A percentile compares a stretch with the other conserved stretches of the same genome.
These are phyloP conservation scores for Euwallacea fornicatus DNA, from an alignment of 1,140 invertebrate genomes.

Conservation along the genomic window DNA sequence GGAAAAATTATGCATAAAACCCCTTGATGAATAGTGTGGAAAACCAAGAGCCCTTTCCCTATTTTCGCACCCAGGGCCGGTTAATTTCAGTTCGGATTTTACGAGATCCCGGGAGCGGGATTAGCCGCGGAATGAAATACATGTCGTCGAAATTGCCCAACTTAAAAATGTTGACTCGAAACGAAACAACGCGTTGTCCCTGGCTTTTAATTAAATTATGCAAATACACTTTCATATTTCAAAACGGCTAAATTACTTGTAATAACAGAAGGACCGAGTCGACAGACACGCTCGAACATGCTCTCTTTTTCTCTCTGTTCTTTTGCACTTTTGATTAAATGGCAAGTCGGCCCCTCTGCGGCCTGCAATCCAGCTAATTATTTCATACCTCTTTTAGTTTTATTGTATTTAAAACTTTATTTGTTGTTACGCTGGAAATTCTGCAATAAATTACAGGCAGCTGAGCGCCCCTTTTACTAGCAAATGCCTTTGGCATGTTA, in stretches of 20 bases:
- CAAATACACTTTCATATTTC: conserved; percentile 22
- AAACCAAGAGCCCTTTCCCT: not conserved
- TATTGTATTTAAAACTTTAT: no score
- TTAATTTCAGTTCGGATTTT: conserved; percentile 16
- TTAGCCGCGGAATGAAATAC: conserved; percentile 17
- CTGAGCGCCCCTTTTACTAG: not conserved
- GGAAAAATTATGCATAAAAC: not conserved
- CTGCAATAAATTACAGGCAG: no score
- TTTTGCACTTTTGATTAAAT: not conserved
- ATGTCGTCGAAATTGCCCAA: conserved; percentile 9
- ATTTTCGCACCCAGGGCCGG: not conserved
- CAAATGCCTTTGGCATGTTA: not conserved
- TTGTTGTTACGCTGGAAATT: no score
- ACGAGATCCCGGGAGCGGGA: conserved; percentile 6
- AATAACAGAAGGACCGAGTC: conserved; percentile 16
- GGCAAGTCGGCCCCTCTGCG: no score
- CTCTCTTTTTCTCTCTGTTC: not conserved
- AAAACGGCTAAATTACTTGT: conserved; percentile 20
- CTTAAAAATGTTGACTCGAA: conserved; percentile 19
- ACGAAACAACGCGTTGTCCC: conserved; percentile 11
- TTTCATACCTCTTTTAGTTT: no score
- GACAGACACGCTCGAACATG: not conserved
- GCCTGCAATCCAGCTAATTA: no score
- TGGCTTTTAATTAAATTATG: conserved; percentile 23
- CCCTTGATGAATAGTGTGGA: not conserved